Percentiles rank a stretch among this genome's conserved stretches.
These are phyloP conservation scores for Pilophorus perplexus DNA, from an alignment of 2,888 invertebrate genomes.

Conservation along the genomic window DNA sequence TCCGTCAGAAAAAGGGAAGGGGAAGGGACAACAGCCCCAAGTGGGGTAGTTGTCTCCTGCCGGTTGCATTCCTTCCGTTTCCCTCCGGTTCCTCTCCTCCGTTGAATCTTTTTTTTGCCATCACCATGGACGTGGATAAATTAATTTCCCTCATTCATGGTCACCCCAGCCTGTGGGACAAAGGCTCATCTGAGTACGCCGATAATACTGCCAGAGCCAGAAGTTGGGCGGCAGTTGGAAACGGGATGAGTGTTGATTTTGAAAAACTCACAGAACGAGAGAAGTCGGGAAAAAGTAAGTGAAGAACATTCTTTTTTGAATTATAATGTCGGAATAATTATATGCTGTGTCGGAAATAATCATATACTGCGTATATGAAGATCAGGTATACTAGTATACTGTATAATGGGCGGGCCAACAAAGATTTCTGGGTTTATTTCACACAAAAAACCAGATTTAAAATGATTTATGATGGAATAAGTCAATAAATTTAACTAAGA, in stretches of 20 bases:
- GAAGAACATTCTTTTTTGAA: conserved; percentile 1
- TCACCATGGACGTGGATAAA: neutral
- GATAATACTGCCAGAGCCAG: neutral
- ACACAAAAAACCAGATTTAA: neutral
- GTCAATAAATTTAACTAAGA: conserved; percentile 1
- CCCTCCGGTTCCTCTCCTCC: too few species aligned
- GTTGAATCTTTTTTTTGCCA: neutral
- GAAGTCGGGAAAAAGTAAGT: neutral
- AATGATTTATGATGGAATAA: conserved; percentile 7
- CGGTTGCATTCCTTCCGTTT: neutral
- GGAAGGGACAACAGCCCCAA: neutral
- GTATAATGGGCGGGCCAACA: neutral
- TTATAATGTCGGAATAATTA: neutral
- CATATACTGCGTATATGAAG: too few species aligned
- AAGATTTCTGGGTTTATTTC: neutral
- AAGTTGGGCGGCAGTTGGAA: neutral
- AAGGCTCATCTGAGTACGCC: neutral
- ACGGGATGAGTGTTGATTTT: neutral
- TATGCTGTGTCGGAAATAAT: too few species aligned
- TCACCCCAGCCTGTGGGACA: neutral
- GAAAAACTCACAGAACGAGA: conserved; percentile 1
- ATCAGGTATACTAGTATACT: neutral
- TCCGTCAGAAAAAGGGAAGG: conserved; percentile 5
- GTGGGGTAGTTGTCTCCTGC: neutral
- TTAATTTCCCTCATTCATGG: conserved; percentile 7